Percentiles rank a stretch among this genome's conserved stretches.
Evolutionary conservation across 2,888 invertebrate species (phyloP).

Genomic region (Bursaphelenchus okinawaensis): DNA sequence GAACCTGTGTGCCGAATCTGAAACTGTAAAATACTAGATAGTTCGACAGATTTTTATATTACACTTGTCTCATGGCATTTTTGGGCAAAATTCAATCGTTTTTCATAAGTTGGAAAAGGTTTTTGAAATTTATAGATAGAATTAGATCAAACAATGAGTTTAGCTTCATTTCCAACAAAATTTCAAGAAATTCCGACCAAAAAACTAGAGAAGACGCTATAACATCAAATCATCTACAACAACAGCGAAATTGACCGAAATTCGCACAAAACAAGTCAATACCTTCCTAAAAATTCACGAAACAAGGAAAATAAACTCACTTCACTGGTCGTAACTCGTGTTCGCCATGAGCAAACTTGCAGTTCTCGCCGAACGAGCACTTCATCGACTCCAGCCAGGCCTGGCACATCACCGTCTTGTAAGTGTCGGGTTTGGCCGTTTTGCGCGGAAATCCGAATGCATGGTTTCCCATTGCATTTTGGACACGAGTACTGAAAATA

Average conservation of each 20-base stretch:
- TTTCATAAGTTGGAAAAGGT: no score
- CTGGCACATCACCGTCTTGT: conserved; percentile 57
- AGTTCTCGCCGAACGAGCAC: conserved; percentile 51
- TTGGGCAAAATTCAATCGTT: no score
- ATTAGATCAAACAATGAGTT: no score
- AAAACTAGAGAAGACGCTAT: no score
- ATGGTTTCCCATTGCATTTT: conserved; percentile 13
- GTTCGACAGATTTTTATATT: background rate
- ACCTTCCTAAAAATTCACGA: background rate
- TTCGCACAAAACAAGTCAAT: background rate
- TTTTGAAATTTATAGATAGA: no score
- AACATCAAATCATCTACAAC: no score
- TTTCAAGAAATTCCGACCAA: no score
- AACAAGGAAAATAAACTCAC: conserved; percentile 15
- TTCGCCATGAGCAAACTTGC: conserved; percentile 53
- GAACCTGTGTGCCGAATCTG: conserved; percentile 31
- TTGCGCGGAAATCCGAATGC: conserved; percentile 13
- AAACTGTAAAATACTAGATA: background rate
- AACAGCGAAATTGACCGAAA: background rate
- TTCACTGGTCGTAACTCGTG: conserved; percentile 45
- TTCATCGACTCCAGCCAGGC: conserved; percentile 45
- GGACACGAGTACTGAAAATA: conserved; percentile 11
- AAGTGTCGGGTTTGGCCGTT: conserved; percentile 46
- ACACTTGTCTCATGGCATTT: no score
- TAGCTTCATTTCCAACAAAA: no score